Evolutionary conservation across 2,797 vertebrate species (phyloP), one percentile per base, ranked within the genome.

Genomic region (Ciconia nigra): DNA sequence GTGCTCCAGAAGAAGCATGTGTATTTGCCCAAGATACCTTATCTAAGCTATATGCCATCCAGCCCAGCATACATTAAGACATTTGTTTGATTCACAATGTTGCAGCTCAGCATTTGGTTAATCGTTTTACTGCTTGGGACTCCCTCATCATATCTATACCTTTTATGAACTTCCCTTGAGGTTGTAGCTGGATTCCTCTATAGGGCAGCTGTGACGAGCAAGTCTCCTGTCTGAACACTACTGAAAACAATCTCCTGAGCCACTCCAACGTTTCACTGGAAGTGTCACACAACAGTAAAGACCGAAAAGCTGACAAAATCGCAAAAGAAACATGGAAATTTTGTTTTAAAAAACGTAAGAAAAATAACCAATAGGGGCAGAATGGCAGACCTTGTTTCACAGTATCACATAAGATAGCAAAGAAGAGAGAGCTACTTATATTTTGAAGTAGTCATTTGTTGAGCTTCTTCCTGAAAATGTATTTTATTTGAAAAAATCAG

Each of bases 231-330:
- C 55, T 39, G 46, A 80, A 62, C 29, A 37, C 33, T 31, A 13
- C 31, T 33, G 33, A 54, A 67, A 92, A 54, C 11, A 8, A 22
- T 3, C 72, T 72, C 61, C 73, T 41, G 59, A 76, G 46, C 22
- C 31, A 58, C 21, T 73, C 20, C n/a, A 28, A 11, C 5, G 0
- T 65, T 57, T 41, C 59, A 33, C 1, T 46, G 49, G 20, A 85
- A 85, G 17, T 7, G 15, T 78, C 55, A 91, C 29, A 62, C 47
- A 73, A 49, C 28, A 61, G 51, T 22, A 20, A 85, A 72, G 62
- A 76, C 5, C 0, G 0, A 82, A 39, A 5, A 85, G 51, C 3
- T 31, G 46, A 82, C 12, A 57, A 69, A 46, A 59, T 29, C 3
- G 0, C 33, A 79, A 58, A 78, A 35, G 11, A 65, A 71, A 62